phyloP scores from a whole-genome alignment of 2,797 vertebrate genomes.

The Florisuga fusca region DNA sequence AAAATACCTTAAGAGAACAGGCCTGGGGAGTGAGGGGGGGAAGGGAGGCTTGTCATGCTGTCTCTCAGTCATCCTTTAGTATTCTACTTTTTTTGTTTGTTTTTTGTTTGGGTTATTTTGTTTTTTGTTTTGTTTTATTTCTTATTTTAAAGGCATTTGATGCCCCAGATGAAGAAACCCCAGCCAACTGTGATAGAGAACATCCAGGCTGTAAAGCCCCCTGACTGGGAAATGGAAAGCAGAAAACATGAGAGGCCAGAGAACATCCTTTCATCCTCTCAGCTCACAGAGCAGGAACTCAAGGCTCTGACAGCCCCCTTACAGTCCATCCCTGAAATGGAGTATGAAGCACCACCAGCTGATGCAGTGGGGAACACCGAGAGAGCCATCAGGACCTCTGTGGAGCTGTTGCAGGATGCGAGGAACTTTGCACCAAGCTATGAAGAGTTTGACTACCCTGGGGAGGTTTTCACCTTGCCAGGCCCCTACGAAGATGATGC shows the following conservation, averaged over 20 bases:
- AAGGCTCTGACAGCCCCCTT: conserved; percentile 82
- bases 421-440: conserved; percentile 80
- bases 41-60: neutral
- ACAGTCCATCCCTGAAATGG: conserved; percentile 90
- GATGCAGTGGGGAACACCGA: conserved; percentile 75
- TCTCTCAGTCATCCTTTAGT: neutral
- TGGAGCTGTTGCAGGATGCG: conserved; percentile 81
- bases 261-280: conserved; percentile 78
- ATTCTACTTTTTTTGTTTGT: conserved; percentile 3
- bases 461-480: conserved; percentile 83
- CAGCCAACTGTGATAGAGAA: conserved; percentile 87
- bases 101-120: neutral
- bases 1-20: neutral
- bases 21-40: neutral
- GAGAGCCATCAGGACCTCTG: conserved; percentile 82
- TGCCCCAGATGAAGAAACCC: conserved; percentile 84
- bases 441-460: conserved; percentile 82
- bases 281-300: conserved; percentile 86
- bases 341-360: conserved; percentile 76
- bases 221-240: conserved; percentile 86
- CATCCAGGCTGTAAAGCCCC: conserved; percentile 84
- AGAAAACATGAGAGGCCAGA: conserved; percentile 82
- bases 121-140: neutral
- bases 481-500: conserved; percentile 87
- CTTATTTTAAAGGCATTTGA: conserved; percentile 83